A percentile compares a stretch with the other conserved stretches of the same genome.
phyloP scores from a whole-genome alignment of 2,113 vertebrate species.

The Aegotheles bennettii region DNA sequence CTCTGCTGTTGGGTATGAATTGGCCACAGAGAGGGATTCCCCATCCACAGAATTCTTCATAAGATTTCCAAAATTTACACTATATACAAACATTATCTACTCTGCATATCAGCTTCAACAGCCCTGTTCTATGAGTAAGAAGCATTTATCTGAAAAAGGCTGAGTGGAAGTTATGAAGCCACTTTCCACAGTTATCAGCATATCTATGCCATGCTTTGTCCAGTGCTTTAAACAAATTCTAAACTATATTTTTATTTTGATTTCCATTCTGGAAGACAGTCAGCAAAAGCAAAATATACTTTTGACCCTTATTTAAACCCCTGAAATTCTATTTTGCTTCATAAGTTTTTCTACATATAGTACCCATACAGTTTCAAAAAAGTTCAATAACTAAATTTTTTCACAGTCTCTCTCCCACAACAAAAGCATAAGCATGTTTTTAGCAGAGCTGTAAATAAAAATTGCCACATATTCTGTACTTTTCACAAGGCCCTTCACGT shows the following conservation, averaged over 20 bases:
- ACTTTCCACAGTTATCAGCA: not conserved
- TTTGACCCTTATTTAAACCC: not conserved
- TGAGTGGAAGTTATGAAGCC: not conserved
- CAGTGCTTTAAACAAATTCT: not conserved
- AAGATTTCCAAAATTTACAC: not conserved
- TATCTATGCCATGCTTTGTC: not conserved
- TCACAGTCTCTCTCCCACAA: not conserved
- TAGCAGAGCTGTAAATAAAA: not conserved
- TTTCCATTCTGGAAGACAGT: not conserved
- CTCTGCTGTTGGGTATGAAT: not conserved
- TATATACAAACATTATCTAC: not conserved
- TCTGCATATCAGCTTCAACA: not conserved
- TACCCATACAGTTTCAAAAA: not conserved
- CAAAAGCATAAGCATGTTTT: not conserved
- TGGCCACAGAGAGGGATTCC: not conserved
- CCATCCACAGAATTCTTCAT: not conserved
- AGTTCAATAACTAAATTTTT: not conserved
- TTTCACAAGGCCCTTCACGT: not conserved
- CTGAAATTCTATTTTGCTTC: not conserved
- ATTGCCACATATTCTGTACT: not conserved
- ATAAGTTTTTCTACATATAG: not conserved
- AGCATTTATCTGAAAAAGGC: fast-evolving
- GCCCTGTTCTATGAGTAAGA: not conserved
- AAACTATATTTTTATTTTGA: not conserved
- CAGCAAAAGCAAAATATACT: not conserved